These are phyloP conservation scores for Drosophila tripunctata DNA, from an alignment of 2,888 invertebrate species.

Conservation along the genomic window DNA sequence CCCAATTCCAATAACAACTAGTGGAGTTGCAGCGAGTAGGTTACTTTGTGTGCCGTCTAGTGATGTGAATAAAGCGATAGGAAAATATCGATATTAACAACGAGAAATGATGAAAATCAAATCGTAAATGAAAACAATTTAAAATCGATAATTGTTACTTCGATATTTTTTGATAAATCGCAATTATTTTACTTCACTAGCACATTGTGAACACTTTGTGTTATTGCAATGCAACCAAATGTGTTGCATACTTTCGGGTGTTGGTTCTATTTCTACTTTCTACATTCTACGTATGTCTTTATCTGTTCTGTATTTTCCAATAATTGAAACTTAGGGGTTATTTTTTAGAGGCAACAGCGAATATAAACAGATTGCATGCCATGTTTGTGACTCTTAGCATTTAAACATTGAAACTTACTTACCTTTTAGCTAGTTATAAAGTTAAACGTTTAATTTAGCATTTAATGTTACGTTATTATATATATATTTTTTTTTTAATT, in stretches of 20 bases:
- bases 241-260: conserved; percentile 28
- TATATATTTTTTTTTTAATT: conserved; percentile 16
- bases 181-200: background rate
- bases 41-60: conserved; percentile 23
- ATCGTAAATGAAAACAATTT: too few relatives aligned
- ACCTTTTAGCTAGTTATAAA: conserved; percentile 22
- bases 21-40: conserved; percentile 61
- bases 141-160: too few relatives aligned
- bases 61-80: background rate
- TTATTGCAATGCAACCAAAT: conserved; percentile 1
- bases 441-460: conserved; percentile 48
- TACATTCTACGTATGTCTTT: background rate
- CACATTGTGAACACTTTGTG: background rate
- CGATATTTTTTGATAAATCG: background rate
- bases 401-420: conserved; percentile 74
- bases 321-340: background rate
- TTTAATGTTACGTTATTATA: conserved; percentile 50
- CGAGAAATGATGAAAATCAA: too few relatives aligned
- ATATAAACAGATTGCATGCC: conserved; percentile 64
- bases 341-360: conserved; percentile 2
- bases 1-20: conserved; percentile 48
- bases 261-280: conserved; percentile 12
- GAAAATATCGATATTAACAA: background rate
- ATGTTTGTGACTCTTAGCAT: conserved; percentile 49
- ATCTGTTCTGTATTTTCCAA: background rate